A percentile compares a stretch with the other conserved stretches of the same genome.
Conservation (phyloP, 2,113 vertebrate genomes). For the Melanotaenia duboulayi region DNA sequence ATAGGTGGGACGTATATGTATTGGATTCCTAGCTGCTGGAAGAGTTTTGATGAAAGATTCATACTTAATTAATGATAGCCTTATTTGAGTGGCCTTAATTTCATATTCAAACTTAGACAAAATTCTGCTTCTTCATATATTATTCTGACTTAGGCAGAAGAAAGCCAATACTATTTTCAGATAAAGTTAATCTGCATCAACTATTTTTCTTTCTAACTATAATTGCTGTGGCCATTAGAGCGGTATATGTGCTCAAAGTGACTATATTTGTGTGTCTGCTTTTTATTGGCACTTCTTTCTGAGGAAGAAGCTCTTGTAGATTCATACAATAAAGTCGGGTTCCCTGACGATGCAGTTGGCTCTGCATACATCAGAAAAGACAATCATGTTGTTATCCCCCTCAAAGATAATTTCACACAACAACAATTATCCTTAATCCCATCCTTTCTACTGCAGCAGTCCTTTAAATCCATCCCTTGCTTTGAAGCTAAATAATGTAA, state of each 20-base stretch:
- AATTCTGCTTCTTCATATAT: neutral
- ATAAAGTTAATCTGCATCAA: neutral
- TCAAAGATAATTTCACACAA: slow-evolving; percentile 24
- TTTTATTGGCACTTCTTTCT: neutral
- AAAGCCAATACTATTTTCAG: too few relatives aligned
- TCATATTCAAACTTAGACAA: too few relatives aligned
- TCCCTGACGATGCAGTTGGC: neutral
- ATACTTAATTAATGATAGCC: too few relatives aligned
- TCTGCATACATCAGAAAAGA: neutral
- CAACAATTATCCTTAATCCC: slow-evolving; percentile 10
- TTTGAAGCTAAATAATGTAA: slow-evolving; percentile 19
- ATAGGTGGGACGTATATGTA: neutral
- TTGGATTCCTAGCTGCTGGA: neutral
- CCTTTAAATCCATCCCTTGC: neutral
- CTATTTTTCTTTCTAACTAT: neutral
- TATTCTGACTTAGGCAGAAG: neutral
- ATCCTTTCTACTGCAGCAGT: slow-evolving; percentile 5
- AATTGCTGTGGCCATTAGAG: neutral
- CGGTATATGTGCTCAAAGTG: neutral
- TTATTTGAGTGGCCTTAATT: neutral
- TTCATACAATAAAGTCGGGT: neutral
- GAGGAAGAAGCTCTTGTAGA: neutral
- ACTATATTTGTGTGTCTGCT: neutral
- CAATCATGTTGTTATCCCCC: neutral
- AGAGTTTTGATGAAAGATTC: neutral